These are phyloP conservation scores for Centropus unirufus DNA, from an alignment of 2,113 vertebrate genomes.

Conservation along the genomic window DNA sequence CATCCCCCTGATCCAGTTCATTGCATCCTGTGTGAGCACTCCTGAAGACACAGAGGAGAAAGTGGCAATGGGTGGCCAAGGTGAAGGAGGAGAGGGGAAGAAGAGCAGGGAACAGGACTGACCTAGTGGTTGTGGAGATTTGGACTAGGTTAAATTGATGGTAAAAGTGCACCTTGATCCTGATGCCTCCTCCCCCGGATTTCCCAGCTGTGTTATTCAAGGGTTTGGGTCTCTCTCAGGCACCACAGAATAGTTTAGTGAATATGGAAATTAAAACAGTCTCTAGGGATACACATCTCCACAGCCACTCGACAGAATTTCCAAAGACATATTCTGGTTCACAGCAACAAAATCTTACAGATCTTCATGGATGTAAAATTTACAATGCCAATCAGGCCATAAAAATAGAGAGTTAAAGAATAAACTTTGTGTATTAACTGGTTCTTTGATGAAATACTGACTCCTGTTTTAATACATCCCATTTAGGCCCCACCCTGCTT, in stretches of 20 bases:
- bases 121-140: background rate
- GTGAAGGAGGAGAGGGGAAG: background rate
- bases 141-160: background rate
- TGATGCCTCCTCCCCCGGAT: background rate
- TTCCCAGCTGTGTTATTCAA: background rate
- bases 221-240: background rate
- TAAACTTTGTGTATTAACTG: background rate
- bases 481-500: fast-evolving
- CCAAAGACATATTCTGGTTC: constrained; percentile 10
- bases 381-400: background rate
- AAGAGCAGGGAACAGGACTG: background rate
- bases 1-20: background rate
- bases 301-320: constrained; percentile 12
- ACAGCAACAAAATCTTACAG: constrained; percentile 5
- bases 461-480: background rate
- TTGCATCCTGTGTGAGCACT: background rate
- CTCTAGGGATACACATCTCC: constrained; percentile 18
- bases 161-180: background rate
- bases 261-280: constrained; percentile 21
- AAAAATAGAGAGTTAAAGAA: constrained; percentile 2
- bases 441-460: background rate
- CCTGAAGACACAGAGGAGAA: background rate
- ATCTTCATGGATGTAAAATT: background rate
- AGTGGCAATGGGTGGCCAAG: background rate
- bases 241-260: background rate